Evolutionary conservation across 2,888 invertebrate species (phyloP), one percentile per base, ranked within the genome.

Genomic region (Tortrix viridana): DNA sequence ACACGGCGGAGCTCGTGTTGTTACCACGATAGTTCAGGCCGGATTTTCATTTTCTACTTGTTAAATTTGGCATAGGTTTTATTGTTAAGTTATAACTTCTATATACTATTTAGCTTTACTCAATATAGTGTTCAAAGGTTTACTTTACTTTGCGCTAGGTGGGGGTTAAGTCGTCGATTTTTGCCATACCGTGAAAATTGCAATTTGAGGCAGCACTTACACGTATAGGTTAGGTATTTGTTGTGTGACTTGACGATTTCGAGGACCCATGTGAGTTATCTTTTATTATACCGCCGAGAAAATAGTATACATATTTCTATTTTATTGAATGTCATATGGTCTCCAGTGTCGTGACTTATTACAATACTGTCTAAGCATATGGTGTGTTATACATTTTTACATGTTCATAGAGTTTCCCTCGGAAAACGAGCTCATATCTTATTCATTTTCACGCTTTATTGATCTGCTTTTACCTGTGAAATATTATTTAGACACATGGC

Each of bases 81-180:
- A n/a, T 46, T 50, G 38, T 32, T 61, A 54, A 62, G 62, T 65
- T 41, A 57, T 60, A 41, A 61, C 41, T 52, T 65, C 44, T 23
- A 19, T 57, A 38, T 37, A 48, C 26, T 41, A 16, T 46, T 53
- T 63, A 43, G 47, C 22, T 62, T 5, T 20, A 56, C 50, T 41
- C 47, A 9, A 58, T 58, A 58, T 46, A 53, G 47, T 47, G 57
- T 57, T 48, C 63, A 53, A 37, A 77, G 74, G 74, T 79, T 81
- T 81, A 76, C 74, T 69, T 71, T 68, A 70, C 62, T 72, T 72
- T 67, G 74, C 78, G 72, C 69, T 81, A 88, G 85, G 87, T 89
- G 85, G 89, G 26, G 90, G 90, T 91, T 90, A 90, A 81, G 81
- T 79, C 74, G 71, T 76, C 72, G 74, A 75, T 75, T 60, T 57